Evolutionary conservation across 2,113 vertebrate species (phyloP).

Genomic region (Heterocephalus glaber): DNA sequence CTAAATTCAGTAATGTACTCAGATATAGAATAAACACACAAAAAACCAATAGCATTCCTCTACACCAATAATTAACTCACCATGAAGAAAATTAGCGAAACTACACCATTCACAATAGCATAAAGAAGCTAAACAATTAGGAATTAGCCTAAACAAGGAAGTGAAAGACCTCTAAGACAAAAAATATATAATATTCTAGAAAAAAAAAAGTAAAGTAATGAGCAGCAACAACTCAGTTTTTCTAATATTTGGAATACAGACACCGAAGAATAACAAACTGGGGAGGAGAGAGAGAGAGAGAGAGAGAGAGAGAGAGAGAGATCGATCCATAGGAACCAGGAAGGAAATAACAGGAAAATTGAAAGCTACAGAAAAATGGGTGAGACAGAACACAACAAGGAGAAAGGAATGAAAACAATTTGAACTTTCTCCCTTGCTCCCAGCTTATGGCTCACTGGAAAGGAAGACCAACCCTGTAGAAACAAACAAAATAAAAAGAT

Average conservation of each 20-base stretch:
- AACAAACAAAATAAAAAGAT: neutral
- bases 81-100: neutral
- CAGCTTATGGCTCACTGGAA: neutral
- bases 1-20: neutral
- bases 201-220: neutral
- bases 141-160: neutral
- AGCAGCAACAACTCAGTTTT: neutral
- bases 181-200: neutral
- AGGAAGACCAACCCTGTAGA: neutral
- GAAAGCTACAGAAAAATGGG: neutral
- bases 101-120: neutral
- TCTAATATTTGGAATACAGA: neutral
- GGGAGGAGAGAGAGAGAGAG: neutral
- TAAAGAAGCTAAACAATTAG: neutral
- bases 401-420: neutral
- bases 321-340: neutral
- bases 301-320: neutral
- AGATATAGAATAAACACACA: neutral
- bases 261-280: neutral
- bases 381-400: neutral
- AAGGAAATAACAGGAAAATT: neutral
- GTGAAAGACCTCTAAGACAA: neutral
- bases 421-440: neutral
- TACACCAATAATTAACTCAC: neutral
- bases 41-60: neutral